phyloP scores from a whole-genome alignment of 2,113 vertebrate species.

The Epinephelus lanceolatus region DNA sequence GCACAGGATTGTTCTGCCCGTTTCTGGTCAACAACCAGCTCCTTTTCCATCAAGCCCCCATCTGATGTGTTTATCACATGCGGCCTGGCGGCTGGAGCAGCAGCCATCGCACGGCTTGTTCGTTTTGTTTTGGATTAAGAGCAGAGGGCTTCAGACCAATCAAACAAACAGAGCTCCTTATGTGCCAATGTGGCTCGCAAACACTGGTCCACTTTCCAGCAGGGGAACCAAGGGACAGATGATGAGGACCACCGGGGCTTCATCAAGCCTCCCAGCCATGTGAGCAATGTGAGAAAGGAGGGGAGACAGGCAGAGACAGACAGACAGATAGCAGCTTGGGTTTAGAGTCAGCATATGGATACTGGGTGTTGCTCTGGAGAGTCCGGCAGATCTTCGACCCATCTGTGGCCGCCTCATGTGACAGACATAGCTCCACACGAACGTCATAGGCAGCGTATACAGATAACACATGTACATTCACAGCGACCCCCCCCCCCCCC shows the following conservation, averaged over 20 bases:
- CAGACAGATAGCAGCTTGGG: constrained; percentile 71
- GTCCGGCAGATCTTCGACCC: constrained; percentile 73
- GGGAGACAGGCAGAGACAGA: constrained; percentile 44
- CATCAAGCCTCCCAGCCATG: constrained; percentile 64
- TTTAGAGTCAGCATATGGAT: constrained; percentile 79
- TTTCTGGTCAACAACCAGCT: constrained; percentile 51
- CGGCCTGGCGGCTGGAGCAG: constrained; percentile 31
- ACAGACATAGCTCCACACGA: constrained; percentile 32
- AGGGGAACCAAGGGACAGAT: constrained; percentile 50
- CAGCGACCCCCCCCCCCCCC: background rate
- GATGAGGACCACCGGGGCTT: constrained; percentile 60
- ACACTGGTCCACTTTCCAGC: constrained; percentile 59
- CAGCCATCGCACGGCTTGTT: constrained; percentile 62
- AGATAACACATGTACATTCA: constrained; percentile 26
- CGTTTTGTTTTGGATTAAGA: constrained; percentile 81
- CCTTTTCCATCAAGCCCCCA: constrained; percentile 46
- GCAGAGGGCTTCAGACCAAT: constrained; percentile 72
- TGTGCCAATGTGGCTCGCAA: constrained; percentile 72
- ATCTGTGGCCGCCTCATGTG: constrained; percentile 73
- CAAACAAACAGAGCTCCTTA: constrained; percentile 72
- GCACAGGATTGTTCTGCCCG: constrained; percentile 29
- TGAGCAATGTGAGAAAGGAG: constrained; percentile 55
- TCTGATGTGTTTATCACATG: constrained; percentile 77
- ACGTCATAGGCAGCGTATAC: background rate
- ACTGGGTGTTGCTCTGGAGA: constrained; percentile 68